A percentile compares a stretch with the other conserved stretches of the same genome.
These are phyloP conservation scores for Orientallactaga sibirica DNA, from an alignment of 2,797 vertebrate genomes.

Conservation along the genomic window DNA sequence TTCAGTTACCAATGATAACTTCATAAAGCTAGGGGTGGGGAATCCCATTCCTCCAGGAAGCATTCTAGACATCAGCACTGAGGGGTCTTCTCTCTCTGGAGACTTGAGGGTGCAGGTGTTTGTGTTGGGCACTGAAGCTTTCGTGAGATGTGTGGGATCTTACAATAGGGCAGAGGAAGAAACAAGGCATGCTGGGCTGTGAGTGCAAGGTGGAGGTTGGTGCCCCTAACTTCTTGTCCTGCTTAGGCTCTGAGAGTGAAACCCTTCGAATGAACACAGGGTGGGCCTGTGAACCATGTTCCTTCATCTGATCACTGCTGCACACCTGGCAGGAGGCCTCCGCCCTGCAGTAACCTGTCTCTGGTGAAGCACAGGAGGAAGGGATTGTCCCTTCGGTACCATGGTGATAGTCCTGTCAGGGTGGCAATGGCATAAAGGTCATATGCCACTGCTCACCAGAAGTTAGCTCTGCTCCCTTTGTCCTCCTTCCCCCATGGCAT, in stretches of 20 bases:
- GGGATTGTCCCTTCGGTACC: background rate
- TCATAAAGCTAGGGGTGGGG: background rate
- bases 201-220: fast-evolving
- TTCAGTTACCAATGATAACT: background rate
- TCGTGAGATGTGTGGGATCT: background rate
- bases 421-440: too few relatives aligned
- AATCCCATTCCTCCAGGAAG: background rate
- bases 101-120: background rate
- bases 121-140: background rate
- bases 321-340: background rate
- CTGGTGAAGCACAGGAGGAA: background rate
- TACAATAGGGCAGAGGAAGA: background rate
- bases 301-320: fast-evolving
- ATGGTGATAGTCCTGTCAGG: background rate
- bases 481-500: background rate
- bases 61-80: background rate
- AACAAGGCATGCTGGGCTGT: background rate
- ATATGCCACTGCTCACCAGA: fast-evolving
- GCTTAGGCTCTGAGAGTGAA: fast-evolving
- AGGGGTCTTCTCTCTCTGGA: background rate
- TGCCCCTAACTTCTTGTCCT: background rate
- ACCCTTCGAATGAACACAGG: background rate
- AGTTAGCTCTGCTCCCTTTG: background rate
- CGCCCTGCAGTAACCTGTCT: background rate
- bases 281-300: fast-evolving